Percentiles rank a stretch among this genome's conserved stretches.
phyloP scores from a whole-genome alignment of 2,113 vertebrate species.

The Cnemophilus loriae region DNA sequence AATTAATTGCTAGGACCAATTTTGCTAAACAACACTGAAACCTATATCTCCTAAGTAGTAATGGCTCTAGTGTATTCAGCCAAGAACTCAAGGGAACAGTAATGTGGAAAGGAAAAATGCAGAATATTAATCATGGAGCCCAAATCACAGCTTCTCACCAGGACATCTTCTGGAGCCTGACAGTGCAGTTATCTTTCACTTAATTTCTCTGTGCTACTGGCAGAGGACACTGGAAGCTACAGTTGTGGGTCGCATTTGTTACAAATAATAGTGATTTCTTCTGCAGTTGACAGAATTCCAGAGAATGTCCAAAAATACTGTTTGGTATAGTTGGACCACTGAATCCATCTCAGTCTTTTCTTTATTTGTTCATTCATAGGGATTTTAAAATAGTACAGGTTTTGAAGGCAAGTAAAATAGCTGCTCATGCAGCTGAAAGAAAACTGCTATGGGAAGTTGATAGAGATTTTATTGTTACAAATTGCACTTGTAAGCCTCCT shows the following conservation, averaged over 20 bases:
- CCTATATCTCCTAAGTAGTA: background rate
- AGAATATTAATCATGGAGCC: background rate
- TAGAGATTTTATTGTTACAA: background rate
- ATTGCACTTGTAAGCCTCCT: background rate
- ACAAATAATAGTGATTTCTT: background rate
- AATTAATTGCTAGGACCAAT: background rate
- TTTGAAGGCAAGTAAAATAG: background rate
- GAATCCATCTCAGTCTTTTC: background rate
- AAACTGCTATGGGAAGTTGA: background rate
- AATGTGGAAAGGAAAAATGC: background rate
- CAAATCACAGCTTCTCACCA: background rate
- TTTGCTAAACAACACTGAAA: background rate
- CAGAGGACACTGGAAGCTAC: background rate
- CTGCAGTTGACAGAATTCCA: background rate
- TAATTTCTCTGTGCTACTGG: background rate
- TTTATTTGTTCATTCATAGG: background rate
- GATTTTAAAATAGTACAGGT: background rate
- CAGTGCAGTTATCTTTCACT: background rate
- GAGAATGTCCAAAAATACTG: background rate
- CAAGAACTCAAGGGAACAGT: background rate
- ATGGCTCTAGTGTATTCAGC: background rate
- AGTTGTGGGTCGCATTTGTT: background rate
- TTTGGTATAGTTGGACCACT: background rate
- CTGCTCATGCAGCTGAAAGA: background rate
- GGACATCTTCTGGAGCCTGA: background rate